Base-by-base conservation (phyloP, 2,888 invertebrate species). In the Sphaeridia pumilis region DNA sequence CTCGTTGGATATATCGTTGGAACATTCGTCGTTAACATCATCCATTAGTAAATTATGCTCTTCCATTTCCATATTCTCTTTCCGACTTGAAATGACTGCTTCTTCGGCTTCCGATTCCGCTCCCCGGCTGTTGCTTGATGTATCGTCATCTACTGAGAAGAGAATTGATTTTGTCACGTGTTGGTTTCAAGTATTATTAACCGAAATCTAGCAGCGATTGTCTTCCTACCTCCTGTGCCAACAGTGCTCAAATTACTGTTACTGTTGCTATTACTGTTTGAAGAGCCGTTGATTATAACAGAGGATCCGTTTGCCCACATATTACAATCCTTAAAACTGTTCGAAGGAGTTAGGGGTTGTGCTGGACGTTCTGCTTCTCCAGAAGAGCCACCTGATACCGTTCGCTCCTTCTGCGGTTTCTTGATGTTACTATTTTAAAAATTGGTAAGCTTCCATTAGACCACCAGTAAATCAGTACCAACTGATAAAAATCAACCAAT, bases 281-380 rank as follows among this genome's bases (percentile, higher is more conserved):
- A 42, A 12, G 43, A n/a, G n/a, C n/a, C n/a, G n/a, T 51, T 51
- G 3, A 46, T 24, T 22, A 45, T 51, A 25, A 45, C 46, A 24
- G 51, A 36, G 31, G 45, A 41, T n/a, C 38, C 46, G 31, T 52
- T 52, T 38, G 45, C 42, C 52, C 52, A 52, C 21, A 52, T 52
- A 52, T 52, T 52, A 26, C 41, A 46, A 17, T 52, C 52, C 28
- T 52, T 52, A 52, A 46, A 52, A 47, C 52, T 52, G 46, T 46
- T 52, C 17, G 52, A 52, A 10, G 52, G 52, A 42, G 52, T 52
- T 21, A 52, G 17, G n/a, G n/a, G n/a, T n/a, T n/a, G n/a, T n/a
- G n/a, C n/a, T n/a, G n/a, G n/a, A n/a, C n/a, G n/a, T n/a, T n/a
- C n/a, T n/a, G 41, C 38, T 52, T 52, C 52, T 45, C 51, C 35